A percentile compares a stretch with the other conserved stretches of the same genome.
These are phyloP conservation scores for Gonatopus flavifemur DNA, from an alignment of 1,140 invertebrate genomes.

Conservation along the genomic window DNA sequence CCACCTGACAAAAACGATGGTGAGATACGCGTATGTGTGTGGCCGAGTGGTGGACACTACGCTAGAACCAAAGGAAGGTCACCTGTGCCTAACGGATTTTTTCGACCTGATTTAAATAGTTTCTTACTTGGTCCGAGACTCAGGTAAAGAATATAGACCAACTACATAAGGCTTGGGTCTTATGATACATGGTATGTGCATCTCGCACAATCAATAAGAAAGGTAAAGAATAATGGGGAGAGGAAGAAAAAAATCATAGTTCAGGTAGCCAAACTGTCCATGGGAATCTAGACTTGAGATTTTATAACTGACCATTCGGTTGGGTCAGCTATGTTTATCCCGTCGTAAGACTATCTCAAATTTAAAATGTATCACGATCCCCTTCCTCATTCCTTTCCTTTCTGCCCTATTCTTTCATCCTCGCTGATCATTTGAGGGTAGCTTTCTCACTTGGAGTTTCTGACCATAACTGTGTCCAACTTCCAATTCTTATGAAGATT, in stretches of 20 bases:
- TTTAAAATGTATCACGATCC: conserved; percentile 32
- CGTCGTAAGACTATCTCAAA: conserved; percentile 21
- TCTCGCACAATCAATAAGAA: no score
- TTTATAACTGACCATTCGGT: conserved; percentile 25
- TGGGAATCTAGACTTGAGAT: conserved; percentile 47
- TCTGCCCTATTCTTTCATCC: not conserved
- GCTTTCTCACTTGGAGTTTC: no score
- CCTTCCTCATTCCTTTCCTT: conserved; percentile 19
- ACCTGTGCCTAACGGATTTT: conserved; percentile 46
- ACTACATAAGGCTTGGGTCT: conserved; percentile 30
- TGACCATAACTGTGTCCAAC: no score
- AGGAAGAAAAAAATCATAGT: conserved; percentile 16
- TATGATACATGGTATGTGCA: no score
- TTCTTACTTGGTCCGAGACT: conserved; percentile 1
- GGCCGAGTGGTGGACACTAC: conserved; percentile 22
- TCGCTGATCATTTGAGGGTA: no score
- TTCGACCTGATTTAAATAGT: conserved; percentile 52
- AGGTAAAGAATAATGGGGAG: no score
- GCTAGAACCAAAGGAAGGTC: conserved; percentile 35
- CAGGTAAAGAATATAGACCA: conserved; percentile 41
- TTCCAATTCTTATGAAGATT: not conserved
- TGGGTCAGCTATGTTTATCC: conserved; percentile 17
- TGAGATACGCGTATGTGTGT: conserved; percentile 4
- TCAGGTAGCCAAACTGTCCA: conserved; percentile 43
- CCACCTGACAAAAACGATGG: conserved; percentile 6